Evolutionary conservation across 2,113 vertebrate genomes (phyloP), one percentile per base, ranked within the genome.

Genomic region (Ginglymostoma cirratum): DNA sequence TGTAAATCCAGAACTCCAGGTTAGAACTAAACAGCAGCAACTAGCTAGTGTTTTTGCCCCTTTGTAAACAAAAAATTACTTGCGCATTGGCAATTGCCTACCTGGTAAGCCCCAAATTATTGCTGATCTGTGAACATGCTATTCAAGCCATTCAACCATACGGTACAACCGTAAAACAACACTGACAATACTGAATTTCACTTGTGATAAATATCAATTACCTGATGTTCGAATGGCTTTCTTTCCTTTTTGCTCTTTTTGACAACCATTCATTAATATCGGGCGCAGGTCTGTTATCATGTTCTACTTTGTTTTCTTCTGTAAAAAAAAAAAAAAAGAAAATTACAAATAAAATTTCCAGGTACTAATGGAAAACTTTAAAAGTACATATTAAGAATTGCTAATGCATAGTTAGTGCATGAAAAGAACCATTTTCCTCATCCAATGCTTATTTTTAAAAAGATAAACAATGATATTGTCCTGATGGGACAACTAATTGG

Each of bases 181-280:
- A 5, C 19, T 65, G 1, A 30, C 30, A 48, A 34, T n/a, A 65
- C 66, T 38, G 65, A 6, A 87, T 8, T 52, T 87, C 61, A 93
- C 1, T 38, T 66, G 89, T 34, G 21, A 38, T 66, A 24, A n/a
- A 93, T 93, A 21, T 45, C 5, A 72, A 72, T 95, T 97, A 99
- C 99, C 98, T 99, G 97, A 97, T 97, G 69, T 97, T 98, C 69
- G 97, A 96, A 65, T 97, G 96, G 0, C 96, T 45, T 0, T 97
- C 97, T 96, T 97, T 97, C 45, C 97, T 98, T 97, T 98, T 98
- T 34, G 98, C 97, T 96, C 98, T 97, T 97, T 98, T 98, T 85
- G 97, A 97, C 96, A 99, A 97, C 99, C 99, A 99, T 38, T 98
- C 98, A 89, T 98, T 98, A 3, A 98, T 94, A 70, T 96, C 97